phyloP scores from a whole-genome alignment of 2,888 invertebrate species.

The Allolobophora icterica region DNA sequence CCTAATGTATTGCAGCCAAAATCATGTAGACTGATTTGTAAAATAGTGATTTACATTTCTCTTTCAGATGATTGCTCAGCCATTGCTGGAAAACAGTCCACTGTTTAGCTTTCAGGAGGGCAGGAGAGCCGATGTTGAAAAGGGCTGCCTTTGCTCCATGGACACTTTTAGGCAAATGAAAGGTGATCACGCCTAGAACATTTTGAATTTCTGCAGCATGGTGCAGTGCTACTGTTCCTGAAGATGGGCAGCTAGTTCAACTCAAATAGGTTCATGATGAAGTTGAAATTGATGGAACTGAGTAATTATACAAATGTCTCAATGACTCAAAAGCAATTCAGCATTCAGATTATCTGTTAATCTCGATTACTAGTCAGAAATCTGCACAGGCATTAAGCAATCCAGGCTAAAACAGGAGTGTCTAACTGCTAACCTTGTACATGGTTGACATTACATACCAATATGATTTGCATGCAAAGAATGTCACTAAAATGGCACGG shows the following conservation, averaged over 20 bases:
- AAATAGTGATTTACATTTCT: not conserved
- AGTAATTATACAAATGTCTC: not conserved
- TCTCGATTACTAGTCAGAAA: not conserved
- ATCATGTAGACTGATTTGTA: not conserved
- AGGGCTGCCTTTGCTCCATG: conserved; percentile 22
- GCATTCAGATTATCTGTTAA: not conserved
- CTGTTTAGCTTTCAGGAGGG: conserved; percentile 19
- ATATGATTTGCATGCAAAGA: no score
- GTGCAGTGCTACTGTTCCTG: not conserved
- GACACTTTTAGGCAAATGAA: not conserved
- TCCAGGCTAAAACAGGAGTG: not conserved
- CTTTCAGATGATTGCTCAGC: conserved; percentile 15
- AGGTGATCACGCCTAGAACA: not conserved
- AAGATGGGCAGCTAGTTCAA: not conserved
- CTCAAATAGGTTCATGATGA: not conserved
- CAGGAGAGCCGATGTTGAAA: not conserved
- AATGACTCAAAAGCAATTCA: not conserved
- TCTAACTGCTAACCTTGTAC: not conserved
- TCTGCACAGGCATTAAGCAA: not conserved
- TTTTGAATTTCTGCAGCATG: not conserved
- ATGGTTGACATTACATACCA: not conserved
- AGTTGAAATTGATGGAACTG: not conserved
- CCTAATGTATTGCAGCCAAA: no score
- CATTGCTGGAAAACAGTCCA: conserved; percentile 18
- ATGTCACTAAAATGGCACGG: no score